Conservation (phyloP, 2,797 vertebrate species). For the Pyrrhura leucotis region DNA sequence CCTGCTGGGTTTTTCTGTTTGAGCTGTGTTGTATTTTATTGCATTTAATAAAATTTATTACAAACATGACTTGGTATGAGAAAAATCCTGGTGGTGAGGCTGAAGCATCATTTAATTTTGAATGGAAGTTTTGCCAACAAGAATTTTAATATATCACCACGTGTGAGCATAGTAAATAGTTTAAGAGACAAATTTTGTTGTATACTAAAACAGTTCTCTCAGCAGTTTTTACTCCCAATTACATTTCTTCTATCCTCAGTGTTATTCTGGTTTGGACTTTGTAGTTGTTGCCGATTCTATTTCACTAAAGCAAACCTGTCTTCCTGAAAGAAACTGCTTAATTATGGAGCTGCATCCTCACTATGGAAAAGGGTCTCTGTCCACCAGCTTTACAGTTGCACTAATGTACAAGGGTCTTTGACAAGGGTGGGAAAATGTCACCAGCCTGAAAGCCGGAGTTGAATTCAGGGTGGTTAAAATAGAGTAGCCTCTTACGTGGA, state of each 20-base stretch:
- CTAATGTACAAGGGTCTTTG: background rate
- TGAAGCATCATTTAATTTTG: constrained; percentile 29
- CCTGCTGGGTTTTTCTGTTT: constrained; percentile 30
- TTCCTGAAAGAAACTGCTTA: background rate
- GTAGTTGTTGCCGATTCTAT: background rate
- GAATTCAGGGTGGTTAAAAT: background rate
- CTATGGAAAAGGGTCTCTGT: background rate
- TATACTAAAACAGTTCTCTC: background rate
- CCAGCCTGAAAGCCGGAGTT: background rate
- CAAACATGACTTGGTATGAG: background rate
- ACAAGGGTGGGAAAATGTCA: background rate
- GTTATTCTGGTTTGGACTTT: background rate
- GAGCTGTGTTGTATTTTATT: constrained; percentile 31
- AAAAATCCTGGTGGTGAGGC: background rate
- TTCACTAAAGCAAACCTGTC: background rate
- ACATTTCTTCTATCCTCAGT: fast-evolving
- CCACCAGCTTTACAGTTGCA: background rate
- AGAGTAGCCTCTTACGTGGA: background rate
- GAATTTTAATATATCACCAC: background rate
- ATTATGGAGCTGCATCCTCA: background rate
- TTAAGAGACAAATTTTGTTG: background rate
- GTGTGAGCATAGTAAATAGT: background rate
- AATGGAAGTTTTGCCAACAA: background rate
- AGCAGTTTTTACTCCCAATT: background rate
- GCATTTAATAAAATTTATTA: constrained; percentile 32